These are phyloP conservation scores for Scolopax rusticola DNA, from an alignment of 2,797 vertebrate species.

Conservation along the genomic window DNA sequence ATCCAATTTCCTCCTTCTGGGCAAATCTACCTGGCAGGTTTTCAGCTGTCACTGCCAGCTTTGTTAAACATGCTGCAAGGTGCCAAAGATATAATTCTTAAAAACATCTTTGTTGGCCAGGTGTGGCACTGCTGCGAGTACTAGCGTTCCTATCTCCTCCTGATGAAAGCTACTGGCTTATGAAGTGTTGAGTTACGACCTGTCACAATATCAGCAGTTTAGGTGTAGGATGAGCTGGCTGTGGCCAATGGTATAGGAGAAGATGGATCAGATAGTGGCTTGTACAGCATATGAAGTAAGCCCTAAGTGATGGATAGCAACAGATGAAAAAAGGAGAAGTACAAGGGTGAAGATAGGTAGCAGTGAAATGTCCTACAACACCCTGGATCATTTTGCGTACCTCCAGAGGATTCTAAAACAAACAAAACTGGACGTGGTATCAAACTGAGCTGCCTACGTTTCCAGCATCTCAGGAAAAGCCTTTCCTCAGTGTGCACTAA, in stretches of 20 bases:
- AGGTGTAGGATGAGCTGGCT: background rate
- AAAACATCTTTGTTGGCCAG: background rate
- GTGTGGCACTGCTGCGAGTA: background rate
- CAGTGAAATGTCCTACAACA: background rate
- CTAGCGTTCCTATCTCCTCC: background rate
- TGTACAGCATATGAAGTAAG: background rate
- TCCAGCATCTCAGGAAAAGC: background rate
- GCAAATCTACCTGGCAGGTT: conserved; percentile 24
- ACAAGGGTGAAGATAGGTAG: background rate
- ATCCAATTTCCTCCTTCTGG: conserved; percentile 12
- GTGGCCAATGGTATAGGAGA: background rate
- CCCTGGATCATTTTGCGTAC: background rate
- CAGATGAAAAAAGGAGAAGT: background rate
- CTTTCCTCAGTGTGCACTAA: background rate
- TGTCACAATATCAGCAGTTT: background rate
- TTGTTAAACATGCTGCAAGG: background rate
- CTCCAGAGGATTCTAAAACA: background rate
- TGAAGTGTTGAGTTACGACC: background rate
- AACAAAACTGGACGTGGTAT: background rate
- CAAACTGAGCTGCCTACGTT: background rate
- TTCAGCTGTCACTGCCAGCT: background rate
- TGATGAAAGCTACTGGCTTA: background rate
- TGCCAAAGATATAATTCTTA: background rate
- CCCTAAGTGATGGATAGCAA: background rate
- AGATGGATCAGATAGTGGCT: background rate